A percentile compares a stretch with the other conserved stretches of the same genome.
phyloP scores from a whole-genome alignment of 2,113 vertebrate genomes.

The Oryzias melastigma region DNA sequence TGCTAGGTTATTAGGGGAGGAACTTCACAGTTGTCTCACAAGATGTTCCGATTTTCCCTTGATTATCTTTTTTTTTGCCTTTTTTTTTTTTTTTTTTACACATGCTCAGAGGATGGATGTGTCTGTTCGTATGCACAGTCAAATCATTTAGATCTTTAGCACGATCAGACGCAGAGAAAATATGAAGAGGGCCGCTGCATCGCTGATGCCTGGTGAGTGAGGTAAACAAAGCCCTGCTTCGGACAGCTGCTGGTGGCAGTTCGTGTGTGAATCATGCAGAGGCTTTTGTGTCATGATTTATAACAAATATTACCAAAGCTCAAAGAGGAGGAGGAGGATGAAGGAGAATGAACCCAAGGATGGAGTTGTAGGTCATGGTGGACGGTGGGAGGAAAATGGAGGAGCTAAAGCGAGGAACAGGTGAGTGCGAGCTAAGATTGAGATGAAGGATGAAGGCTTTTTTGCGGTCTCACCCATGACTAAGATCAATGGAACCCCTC shows the following conservation, averaged over 20 bases:
- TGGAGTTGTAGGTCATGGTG: constrained; percentile 14
- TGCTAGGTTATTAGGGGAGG: constrained; percentile 48
- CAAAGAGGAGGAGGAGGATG: constrained; percentile 15
- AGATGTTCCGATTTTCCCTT: constrained; percentile 46
- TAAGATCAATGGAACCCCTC: constrained; percentile 64
- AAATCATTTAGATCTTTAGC: constrained; percentile 14
- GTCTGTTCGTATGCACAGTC: constrained; percentile 12
- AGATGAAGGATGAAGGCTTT: constrained; percentile 59
- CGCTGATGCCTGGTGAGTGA: constrained; percentile 21
- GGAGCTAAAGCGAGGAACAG: constrained; percentile 6
- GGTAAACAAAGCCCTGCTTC: constrained; percentile 1
- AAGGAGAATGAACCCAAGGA: constrained; percentile 6
- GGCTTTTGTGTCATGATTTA: constrained; percentile 49
- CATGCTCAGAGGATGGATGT: constrained; percentile 13
- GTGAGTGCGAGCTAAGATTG: constrained; percentile 18
- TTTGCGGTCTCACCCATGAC: constrained; percentile 60
- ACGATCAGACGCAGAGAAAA: constrained; percentile 2
- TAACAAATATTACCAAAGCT: constrained; percentile 51
- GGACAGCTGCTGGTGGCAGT: constrained; percentile 11
- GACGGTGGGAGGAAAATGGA: background rate
- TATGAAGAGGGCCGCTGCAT: constrained; percentile 10
- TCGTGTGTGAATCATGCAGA: constrained; percentile 3
- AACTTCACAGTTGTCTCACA: constrained; percentile 43
- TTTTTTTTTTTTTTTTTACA: background rate
- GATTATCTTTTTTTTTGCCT: background rate